phyloP scores from a whole-genome alignment of 2,797 vertebrate species.

The Sparidentex hasta region DNA sequence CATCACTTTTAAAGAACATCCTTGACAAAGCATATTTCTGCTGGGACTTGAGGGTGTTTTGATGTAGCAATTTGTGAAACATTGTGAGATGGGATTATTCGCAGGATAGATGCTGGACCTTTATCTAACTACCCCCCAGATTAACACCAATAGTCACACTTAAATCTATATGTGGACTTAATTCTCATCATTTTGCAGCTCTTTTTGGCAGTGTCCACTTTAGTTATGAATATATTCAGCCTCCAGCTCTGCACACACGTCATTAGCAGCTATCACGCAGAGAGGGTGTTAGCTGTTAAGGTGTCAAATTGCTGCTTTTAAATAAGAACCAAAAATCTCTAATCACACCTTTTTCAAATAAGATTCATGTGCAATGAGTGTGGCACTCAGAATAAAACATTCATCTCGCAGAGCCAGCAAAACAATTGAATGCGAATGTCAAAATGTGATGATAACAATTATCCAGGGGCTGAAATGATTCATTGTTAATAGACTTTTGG shows the following conservation, averaged over 20 bases:
- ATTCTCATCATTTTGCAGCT: constrained; percentile 9
- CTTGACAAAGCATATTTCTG: neutral
- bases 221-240: constrained; percentile 28
- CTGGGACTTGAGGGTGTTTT: neutral
- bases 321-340: neutral
- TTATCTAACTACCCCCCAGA: neutral
- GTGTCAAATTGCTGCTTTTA: constrained; percentile 32
- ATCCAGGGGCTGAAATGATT: constrained; percentile 1
- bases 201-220: constrained; percentile 2
- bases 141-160: constrained; percentile 10
- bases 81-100: neutral
- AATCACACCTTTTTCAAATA: constrained; percentile 29
- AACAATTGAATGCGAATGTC: constrained; percentile 43
- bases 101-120: neutral
- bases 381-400: constrained; percentile 5
- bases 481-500: constrained; percentile 5
- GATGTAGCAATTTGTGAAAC: constrained; percentile 11
- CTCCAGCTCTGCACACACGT: constrained; percentile 19
- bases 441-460: constrained; percentile 38
- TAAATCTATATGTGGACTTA: constrained; percentile 11
- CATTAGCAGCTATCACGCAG: constrained; percentile 42
- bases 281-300: constrained; percentile 29
- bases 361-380: constrained; percentile 7
- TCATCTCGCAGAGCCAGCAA: neutral
- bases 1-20: neutral